Conservation (phyloP, 2,797 vertebrate genomes). For the Staurois parvus region DNA sequence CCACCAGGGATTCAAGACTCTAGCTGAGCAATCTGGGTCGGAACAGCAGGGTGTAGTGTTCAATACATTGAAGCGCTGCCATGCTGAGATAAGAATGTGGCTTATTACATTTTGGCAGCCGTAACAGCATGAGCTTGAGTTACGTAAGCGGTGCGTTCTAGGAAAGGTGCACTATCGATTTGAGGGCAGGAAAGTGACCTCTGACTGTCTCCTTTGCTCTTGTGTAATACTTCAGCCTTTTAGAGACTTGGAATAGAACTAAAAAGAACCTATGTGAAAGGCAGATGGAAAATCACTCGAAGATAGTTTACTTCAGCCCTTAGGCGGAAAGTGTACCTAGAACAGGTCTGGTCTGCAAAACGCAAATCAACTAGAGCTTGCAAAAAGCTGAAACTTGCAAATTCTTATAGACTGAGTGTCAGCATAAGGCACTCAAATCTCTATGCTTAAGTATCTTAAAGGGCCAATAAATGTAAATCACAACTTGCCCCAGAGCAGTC, state of each 20-base stretch:
- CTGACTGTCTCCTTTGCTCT: conserved; percentile 4
- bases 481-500: not conserved
- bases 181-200: conserved; percentile 22
- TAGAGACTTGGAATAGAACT: conserved; percentile 7
- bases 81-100: conserved; percentile 41
- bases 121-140: conserved; percentile 1
- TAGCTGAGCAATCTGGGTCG: conserved; percentile 11
- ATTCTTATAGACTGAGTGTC: conserved; percentile 43
- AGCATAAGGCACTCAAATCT: conserved; percentile 21
- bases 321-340: conserved; percentile 48
- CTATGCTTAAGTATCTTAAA: not conserved
- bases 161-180: conserved; percentile 19
- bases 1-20: conserved; percentile 4
- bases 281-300: conserved; percentile 51
- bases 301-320: conserved; percentile 37
- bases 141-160: conserved; percentile 15
- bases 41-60: not conserved
- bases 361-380: conserved; percentile 28
- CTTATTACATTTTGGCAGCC: conserved; percentile 28
- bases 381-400: conserved; percentile 32
- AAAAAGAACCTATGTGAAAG: conserved; percentile 19
- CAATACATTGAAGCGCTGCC: conserved; percentile 34
- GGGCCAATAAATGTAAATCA: not conserved
- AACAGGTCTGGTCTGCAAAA: conserved; percentile 42
- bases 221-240: conserved; percentile 3